Evolutionary conservation across 2,888 invertebrate species (phyloP).

Genomic region (Odontothrips loti): DNA sequence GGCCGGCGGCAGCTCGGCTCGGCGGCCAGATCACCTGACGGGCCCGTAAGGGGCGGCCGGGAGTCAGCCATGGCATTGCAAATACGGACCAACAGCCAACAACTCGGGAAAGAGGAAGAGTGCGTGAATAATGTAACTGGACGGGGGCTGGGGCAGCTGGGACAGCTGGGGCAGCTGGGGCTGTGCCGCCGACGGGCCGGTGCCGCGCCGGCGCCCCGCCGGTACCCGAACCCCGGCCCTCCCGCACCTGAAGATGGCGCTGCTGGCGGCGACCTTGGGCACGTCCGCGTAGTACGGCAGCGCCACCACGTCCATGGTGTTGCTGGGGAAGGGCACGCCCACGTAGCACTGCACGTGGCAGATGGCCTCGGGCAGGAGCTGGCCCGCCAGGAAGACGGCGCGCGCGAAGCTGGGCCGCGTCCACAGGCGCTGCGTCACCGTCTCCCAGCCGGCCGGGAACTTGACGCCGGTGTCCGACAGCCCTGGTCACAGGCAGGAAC

Average conservation of each 20-base stretch:
- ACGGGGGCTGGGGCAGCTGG: too few species aligned
- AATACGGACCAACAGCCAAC: too few species aligned
- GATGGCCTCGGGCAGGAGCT: conserved; percentile 1
- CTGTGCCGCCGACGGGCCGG: too few species aligned
- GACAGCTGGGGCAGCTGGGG: too few species aligned
- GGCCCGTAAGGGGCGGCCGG: neutral
- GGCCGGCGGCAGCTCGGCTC: neutral
- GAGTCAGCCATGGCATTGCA: too few species aligned
- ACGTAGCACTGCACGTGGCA: conserved; percentile 19
- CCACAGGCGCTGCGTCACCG: neutral
- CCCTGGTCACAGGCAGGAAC: neutral
- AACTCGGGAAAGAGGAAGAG: too few species aligned
- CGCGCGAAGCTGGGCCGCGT: conserved; percentile 17
- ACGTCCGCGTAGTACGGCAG: conserved; percentile 11
- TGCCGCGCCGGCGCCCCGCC: neutral
- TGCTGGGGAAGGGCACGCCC: conserved; percentile 10
- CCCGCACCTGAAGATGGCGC: neutral
- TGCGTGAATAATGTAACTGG: too few species aligned
- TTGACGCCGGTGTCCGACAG: neutral
- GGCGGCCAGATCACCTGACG: neutral
- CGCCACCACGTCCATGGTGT: conserved; percentile 7
- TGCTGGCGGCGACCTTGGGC: neutral
- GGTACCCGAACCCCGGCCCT: too few species aligned
- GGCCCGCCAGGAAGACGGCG: neutral
- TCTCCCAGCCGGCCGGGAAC: neutral